Evolutionary conservation across 2,797 vertebrate genomes (phyloP).

Genomic region (Enteromius paludinosus): DNA sequence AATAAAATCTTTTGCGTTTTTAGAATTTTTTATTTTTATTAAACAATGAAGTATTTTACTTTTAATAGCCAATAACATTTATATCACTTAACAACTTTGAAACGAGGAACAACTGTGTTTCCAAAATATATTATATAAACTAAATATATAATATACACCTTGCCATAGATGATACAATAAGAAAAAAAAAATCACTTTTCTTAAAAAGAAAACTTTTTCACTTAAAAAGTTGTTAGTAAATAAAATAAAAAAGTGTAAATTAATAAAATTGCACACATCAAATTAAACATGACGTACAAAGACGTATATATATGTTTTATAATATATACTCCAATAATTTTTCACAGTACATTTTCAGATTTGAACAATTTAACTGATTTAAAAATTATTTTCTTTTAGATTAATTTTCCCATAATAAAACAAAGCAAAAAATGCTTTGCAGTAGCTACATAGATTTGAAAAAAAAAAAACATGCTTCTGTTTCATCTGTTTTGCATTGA

Average conservation of each 20-base stretch:
- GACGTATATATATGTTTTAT: neutral
- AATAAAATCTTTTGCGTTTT: neutral
- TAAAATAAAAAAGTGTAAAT: neutral
- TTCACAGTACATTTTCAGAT: neutral
- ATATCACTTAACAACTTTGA: neutral
- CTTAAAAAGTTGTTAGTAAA: neutral
- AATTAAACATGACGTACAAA: neutral
- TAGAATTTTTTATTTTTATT: neutral
- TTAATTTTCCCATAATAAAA: neutral
- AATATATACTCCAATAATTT: neutral
- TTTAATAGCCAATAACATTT: neutral
- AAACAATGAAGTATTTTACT: neutral
- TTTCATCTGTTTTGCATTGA: neutral
- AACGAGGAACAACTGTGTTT: neutral
- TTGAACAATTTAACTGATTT: neutral
- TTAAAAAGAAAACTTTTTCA: no score
- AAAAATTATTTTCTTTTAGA: neutral
- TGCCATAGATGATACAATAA: neutral
- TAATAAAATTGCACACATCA: neutral
- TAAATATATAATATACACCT: neutral
- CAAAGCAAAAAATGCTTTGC: neutral
- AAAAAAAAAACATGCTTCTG: neutral
- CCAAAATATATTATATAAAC: neutral
- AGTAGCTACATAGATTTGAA: neutral
- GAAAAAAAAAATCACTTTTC: no score